Evolutionary conservation across 2,888 invertebrate genomes (phyloP), one percentile per base, ranked within the genome.

Genomic region (Muscina levida): DNA sequence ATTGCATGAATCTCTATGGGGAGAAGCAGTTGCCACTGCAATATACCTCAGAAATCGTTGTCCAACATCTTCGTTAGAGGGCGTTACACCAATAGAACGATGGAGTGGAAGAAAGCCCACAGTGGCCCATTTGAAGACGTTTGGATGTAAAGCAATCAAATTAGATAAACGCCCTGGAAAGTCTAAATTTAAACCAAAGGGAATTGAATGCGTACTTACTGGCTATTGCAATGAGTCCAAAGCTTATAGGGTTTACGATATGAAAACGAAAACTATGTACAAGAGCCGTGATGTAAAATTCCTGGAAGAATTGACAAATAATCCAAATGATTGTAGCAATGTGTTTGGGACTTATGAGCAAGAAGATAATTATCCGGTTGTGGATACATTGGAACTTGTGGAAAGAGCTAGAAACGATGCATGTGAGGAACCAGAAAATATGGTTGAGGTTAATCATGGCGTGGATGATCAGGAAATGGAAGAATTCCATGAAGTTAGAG

Each of bases 1-100:
- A 3, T 53, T 86, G n/a, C 82, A 8, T 85, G 85, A 75, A 62
- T 31, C 75, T 17, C 72, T 84, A 15, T 85, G 85, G 68, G 84
- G 66, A 31, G 82, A 83, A 19, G 82, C 81, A 8, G 39, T 76
- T 13, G 72, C 68, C 3, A 83, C 82, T 26, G 74, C 82, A 37
- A 75, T 66, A 3, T 83, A 82, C 68, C 24, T 80, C 53, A 39
- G 82, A 44, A 81, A 83, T 19, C 31, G 76, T 19, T 83, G 5
- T 57, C 44, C 3, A 48, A 71, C n/a, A n/a, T n/a, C n/a, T n/a
- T n/a, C n/a, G n/a, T n/a, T 13, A 72, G 42, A 26, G 82, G 81
- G 11, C 79, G n/a, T n/a, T n/a, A n/a, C n/a, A n/a, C n/a, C n/a
- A n/a, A n/a, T n/a, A n/a, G n/a, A n/a, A n/a, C n/a, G n/a, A n/a